Conservation (phyloP, 2,797 vertebrate genomes). For the Arnoldichthys spilopterus region DNA sequence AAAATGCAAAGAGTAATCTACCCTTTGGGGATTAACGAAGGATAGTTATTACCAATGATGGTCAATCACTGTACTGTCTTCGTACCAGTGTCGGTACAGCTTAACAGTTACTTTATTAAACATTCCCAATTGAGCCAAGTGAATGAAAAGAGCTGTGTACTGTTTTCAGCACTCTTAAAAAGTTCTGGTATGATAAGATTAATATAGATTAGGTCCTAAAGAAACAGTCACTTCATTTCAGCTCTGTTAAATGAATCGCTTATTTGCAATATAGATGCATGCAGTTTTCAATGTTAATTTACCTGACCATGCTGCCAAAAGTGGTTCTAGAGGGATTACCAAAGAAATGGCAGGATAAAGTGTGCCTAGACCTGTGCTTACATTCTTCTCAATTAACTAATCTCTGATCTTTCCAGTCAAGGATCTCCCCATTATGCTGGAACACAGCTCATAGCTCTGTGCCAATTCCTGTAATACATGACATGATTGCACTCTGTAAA, state of each 20-base stretch:
- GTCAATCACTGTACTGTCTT: background rate
- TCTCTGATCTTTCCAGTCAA: conserved; percentile 18
- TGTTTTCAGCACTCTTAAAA: background rate
- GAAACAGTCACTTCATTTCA: conserved; percentile 1
- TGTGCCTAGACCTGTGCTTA: conserved; percentile 45
- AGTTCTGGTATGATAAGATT: background rate
- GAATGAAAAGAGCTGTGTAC: background rate
- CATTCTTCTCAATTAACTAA: conserved; percentile 33
- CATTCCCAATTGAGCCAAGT: background rate
- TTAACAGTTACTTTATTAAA: background rate
- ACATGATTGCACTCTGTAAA: background rate
- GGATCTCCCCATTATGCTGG: conserved; percentile 9
- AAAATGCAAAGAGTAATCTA: too few relatives aligned
- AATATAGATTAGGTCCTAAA: background rate
- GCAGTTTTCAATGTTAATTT: background rate
- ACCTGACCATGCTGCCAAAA: conserved; percentile 32
- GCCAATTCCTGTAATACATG: background rate
- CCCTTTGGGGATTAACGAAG: too few relatives aligned
- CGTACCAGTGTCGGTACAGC: background rate
- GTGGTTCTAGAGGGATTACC: conserved; percentile 31
- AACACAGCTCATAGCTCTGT: background rate
- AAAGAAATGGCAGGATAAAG: conserved; percentile 52
- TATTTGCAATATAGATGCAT: too few relatives aligned
- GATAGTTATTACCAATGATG: too few relatives aligned
- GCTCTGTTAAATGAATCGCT: background rate